phyloP scores from a whole-genome alignment of 1,140 invertebrate genomes.

The Atta texana region DNA sequence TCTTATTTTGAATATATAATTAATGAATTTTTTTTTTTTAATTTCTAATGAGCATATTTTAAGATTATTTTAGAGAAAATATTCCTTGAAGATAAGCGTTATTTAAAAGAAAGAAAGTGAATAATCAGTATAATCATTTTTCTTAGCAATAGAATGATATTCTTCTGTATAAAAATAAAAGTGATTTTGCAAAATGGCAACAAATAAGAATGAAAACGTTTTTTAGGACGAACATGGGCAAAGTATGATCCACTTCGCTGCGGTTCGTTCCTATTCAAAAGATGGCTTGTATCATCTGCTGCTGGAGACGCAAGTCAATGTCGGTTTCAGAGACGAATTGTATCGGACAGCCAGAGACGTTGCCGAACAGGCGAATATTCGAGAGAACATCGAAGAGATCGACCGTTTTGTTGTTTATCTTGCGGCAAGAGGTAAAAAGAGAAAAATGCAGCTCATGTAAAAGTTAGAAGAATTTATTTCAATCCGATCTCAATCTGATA shows the following conservation, averaged over 20 bases:
- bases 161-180: background rate
- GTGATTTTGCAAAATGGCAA: background rate
- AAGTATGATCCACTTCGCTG: conserved; percentile 95
- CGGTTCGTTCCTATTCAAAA: conserved; percentile 91
- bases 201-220: conserved; percentile 7
- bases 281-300: conserved; percentile 92
- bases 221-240: conserved; percentile 94
- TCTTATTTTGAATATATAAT: too few relatives aligned
- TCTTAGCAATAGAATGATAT: too few relatives aligned
- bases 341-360: conserved; percentile 95
- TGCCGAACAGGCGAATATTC: conserved; percentile 91
- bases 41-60: too few relatives aligned
- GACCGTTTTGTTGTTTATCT: conserved; percentile 92
- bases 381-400: conserved; percentile 93
- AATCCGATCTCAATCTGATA: conserved; percentile 37
- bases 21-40: too few relatives aligned
- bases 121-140: too few relatives aligned
- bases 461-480: background rate
- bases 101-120: too few relatives aligned
- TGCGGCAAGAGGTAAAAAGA: conserved; percentile 89
- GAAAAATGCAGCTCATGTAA: background rate
- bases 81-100: too few relatives aligned
- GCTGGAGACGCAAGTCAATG: conserved; percentile 91
- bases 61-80: too few relatives aligned
- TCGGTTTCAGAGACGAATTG: conserved; percentile 92